A percentile compares a stretch with the other conserved stretches of the same genome.
Evolutionary conservation across 2,888 invertebrate species (phyloP).

Genomic region (Ellobium chinense): DNA sequence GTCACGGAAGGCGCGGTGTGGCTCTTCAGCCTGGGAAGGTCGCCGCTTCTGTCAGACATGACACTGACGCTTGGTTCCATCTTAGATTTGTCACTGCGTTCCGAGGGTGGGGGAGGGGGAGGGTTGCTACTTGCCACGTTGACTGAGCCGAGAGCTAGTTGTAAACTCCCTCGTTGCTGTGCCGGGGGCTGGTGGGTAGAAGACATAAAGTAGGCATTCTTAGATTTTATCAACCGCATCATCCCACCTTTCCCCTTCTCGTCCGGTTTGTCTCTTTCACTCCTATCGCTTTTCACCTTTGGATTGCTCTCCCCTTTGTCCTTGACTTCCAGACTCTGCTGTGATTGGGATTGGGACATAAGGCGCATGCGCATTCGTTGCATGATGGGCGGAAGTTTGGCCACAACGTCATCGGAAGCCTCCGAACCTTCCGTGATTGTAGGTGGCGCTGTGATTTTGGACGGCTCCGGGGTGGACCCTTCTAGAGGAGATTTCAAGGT

Average conservation of each 20-base stretch:
- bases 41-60: slow-evolving; percentile 7
- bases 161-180: not conserved
- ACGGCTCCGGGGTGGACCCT: not conserved
- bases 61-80: not conserved
- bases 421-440: not conserved
- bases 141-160: not conserved
- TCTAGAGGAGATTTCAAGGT: slow-evolving; percentile 11
- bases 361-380: not conserved
- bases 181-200: not conserved
- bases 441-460: not conserved
- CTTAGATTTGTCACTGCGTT: not conserved
- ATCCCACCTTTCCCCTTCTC: not conserved
- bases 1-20: slow-evolving; percentile 19
- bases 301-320: not conserved
- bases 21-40: not conserved
- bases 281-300: not conserved
- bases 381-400: slow-evolving; percentile 25
- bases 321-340: not conserved
- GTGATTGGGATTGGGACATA: not conserved
- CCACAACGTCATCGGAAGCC: not conserved
- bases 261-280: not conserved
- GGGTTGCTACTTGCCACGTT: not conserved
- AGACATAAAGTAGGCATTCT: slow-evolving; percentile 34
- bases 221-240: slow-evolving; percentile 15
- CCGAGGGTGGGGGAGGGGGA: not conserved